Conservation (phyloP, 2,797 vertebrate species). For the Chaetophractus vellerosus region DNA sequence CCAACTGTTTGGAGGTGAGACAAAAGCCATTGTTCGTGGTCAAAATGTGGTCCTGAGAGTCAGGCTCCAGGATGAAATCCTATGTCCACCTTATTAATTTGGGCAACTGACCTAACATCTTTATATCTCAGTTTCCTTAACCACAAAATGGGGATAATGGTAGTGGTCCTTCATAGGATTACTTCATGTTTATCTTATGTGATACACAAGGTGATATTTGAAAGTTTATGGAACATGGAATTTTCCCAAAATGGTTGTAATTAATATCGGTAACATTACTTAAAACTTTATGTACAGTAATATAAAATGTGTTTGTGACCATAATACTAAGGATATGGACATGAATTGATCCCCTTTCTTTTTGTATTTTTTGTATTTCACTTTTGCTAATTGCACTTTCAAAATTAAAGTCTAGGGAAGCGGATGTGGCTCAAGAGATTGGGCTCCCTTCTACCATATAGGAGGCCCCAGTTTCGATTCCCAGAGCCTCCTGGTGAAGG, state of each 20-base stretch:
- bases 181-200: background rate
- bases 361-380: slow-evolving; percentile 30
- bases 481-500: no score
- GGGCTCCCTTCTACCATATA: no score
- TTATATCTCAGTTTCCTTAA: background rate
- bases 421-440: no score
- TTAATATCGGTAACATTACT: background rate
- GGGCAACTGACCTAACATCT: background rate
- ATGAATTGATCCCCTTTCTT: background rate
- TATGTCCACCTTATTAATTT: background rate
- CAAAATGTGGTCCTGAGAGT: background rate
- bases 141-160: background rate
- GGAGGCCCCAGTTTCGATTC: no score
- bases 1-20: background rate
- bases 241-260: background rate
- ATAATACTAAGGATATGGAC: background rate
- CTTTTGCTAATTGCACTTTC: background rate
- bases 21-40: background rate
- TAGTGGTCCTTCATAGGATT: background rate
- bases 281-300: background rate
- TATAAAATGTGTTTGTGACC: background rate
- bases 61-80: background rate
- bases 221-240: background rate
- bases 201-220: background rate
- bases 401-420: background rate